Conservation (phyloP, 2,888 invertebrate species). For the Monoplex corrugatus region DNA sequence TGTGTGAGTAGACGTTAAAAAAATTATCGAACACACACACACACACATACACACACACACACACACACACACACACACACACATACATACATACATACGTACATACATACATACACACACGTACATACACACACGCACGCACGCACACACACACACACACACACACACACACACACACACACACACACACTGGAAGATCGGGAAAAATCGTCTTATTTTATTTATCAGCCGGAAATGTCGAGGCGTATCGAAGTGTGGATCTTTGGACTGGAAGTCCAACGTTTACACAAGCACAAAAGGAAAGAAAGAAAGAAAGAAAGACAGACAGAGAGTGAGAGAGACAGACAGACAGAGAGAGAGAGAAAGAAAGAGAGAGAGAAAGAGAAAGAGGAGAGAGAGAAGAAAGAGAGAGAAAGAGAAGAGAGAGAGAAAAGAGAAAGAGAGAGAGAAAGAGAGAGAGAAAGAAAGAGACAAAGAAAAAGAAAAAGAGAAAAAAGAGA, state of each 20-base stretch:
- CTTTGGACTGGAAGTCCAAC: too few relatives aligned
- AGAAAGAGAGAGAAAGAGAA: neutral
- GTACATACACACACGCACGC: neutral
- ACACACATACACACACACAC: neutral
- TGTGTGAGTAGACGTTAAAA: too few relatives aligned
- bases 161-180: slow-evolving; percentile 33
- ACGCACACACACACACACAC: neutral
- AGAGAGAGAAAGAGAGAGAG: neutral
- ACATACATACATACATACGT: neutral
- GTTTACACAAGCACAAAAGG: too few relatives aligned
- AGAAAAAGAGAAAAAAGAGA: too few relatives aligned
- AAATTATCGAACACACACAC: too few relatives aligned
- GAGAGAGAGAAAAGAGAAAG: neutral
- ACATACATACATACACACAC: neutral
- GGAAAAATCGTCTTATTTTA: neutral
- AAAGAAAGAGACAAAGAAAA: neutral
- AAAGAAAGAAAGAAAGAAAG: too few relatives aligned
- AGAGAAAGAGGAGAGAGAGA: neutral
- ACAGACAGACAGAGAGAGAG: too few relatives aligned
- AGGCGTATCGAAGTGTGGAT: too few relatives aligned
- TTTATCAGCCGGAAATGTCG: too few relatives aligned
- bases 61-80: neutral
- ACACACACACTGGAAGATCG: neutral
- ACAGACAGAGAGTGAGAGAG: too few relatives aligned
- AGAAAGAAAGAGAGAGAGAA: too few relatives aligned